A percentile compares a stretch with the other conserved stretches of the same genome.
Conservation (phyloP, 2,113 vertebrate genomes). For the Lycaon pictus region DNA sequence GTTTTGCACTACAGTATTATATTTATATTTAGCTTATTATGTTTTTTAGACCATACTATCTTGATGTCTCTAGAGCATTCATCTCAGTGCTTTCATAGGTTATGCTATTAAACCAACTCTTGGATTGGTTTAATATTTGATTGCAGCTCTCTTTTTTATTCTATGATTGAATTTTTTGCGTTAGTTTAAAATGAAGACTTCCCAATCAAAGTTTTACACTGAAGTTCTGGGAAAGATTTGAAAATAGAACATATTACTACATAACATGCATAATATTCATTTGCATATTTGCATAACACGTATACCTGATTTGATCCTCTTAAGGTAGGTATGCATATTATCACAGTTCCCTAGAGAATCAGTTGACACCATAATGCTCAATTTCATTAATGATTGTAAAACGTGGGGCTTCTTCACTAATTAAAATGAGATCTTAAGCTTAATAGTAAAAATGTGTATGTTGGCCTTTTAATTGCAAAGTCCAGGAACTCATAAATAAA, state of each 20-base stretch:
- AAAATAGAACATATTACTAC: conserved; percentile 23
- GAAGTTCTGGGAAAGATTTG: background rate
- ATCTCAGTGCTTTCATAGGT: background rate
- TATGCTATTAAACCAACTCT: background rate
- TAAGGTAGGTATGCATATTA: background rate
- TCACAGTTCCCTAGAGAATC: background rate
- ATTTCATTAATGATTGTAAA: conserved; percentile 6
- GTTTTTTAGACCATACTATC: background rate
- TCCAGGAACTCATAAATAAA: background rate
- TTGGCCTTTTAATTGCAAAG: conserved; percentile 53
- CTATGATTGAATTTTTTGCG: background rate
- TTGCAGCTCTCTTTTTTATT: conserved; percentile 2
- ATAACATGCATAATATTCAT: background rate
- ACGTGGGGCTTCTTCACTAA: conserved; percentile 7
- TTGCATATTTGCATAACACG: background rate
- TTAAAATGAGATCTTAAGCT: conserved; percentile 36
- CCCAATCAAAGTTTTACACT: background rate
- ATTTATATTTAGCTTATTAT: conserved; percentile 5
- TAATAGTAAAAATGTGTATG: background rate
- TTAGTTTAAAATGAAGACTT: conserved; percentile 49
- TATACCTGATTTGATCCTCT: background rate
- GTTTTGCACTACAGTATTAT: background rate
- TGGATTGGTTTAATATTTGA: background rate
- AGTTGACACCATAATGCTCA: background rate
- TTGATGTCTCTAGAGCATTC: background rate